Percentiles rank a stretch among this genome's conserved stretches.
phyloP scores from a whole-genome alignment of 2,113 vertebrate genomes.

The Sakesphorus luctuosus region DNA sequence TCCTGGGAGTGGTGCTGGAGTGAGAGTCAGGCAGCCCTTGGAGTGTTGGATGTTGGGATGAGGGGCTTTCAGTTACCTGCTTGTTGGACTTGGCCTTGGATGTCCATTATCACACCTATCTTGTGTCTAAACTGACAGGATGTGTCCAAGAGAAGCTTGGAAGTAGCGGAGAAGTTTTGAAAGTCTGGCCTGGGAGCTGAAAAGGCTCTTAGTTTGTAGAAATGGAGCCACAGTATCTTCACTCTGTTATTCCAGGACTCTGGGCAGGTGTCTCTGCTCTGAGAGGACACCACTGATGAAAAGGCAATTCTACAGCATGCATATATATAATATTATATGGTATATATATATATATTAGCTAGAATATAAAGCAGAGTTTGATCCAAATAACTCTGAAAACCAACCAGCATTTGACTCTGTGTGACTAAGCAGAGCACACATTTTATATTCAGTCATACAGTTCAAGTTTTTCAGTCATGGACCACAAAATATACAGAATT shows the following conservation, averaged over 20 bases:
- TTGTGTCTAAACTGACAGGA: not conserved
- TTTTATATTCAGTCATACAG: not conserved
- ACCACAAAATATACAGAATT: not conserved
- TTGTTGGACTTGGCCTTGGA: not conserved
- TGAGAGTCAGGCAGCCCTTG: not conserved
- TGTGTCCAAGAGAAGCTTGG: not conserved
- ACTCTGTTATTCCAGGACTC: not conserved
- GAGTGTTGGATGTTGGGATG: not conserved
- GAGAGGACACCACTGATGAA: not conserved
- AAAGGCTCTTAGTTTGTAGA: not conserved
- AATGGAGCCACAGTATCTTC: not conserved
- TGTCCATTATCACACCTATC: rapidly evolving
- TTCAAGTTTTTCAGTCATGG: not conserved
- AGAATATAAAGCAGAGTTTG: not conserved
- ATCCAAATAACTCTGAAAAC: not conserved
- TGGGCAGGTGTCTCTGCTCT: not conserved
- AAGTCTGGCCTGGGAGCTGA: not conserved
- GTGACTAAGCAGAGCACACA: not conserved
- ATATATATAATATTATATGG: not conserved
- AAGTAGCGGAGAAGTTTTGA: not conserved
- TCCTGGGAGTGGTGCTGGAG: not conserved
- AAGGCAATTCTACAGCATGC: not conserved
- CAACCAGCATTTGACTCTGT: not conserved
- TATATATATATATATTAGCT: not conserved
- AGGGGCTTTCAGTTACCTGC: not conserved